Conservation (phyloP, 2,888 invertebrate species). For the Hanleya hanleyi region DNA sequence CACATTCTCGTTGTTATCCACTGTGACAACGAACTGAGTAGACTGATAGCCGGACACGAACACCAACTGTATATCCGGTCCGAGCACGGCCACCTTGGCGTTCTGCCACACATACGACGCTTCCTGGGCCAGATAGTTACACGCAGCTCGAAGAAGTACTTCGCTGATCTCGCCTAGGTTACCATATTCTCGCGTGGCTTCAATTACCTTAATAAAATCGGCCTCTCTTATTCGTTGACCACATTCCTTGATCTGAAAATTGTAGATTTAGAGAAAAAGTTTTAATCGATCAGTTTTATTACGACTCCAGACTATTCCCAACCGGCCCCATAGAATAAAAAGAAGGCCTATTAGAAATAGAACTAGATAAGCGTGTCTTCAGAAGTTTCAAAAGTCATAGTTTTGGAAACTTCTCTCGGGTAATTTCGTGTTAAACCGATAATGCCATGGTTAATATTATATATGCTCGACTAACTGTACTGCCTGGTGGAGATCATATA, state of each 20-base stretch:
- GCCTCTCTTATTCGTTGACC: background rate
- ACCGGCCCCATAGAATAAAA: no score
- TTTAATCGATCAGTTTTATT: no score
- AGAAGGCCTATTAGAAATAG: no score
- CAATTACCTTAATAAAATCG: background rate
- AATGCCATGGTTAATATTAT: no score
- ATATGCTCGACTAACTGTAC: no score
- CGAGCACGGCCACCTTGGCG: conserved; percentile 1
- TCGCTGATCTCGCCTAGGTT: background rate
- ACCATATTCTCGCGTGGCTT: background rate
- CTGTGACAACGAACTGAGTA: background rate
- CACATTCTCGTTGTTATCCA: background rate
- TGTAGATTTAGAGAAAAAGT: no score
- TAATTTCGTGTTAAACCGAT: no score
- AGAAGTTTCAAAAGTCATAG: no score
- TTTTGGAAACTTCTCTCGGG: no score
- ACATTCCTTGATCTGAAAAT: background rate
- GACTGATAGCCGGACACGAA: conserved; percentile 3
- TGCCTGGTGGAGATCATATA: no score
- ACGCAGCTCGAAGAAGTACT: background rate
- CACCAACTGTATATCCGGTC: background rate
- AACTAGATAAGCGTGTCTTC: no score
- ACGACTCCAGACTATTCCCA: no score
- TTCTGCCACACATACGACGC: background rate
- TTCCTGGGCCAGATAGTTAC: background rate